Conservation (phyloP, 2,797 vertebrate species). For the Cetoscarus ocellatus region DNA sequence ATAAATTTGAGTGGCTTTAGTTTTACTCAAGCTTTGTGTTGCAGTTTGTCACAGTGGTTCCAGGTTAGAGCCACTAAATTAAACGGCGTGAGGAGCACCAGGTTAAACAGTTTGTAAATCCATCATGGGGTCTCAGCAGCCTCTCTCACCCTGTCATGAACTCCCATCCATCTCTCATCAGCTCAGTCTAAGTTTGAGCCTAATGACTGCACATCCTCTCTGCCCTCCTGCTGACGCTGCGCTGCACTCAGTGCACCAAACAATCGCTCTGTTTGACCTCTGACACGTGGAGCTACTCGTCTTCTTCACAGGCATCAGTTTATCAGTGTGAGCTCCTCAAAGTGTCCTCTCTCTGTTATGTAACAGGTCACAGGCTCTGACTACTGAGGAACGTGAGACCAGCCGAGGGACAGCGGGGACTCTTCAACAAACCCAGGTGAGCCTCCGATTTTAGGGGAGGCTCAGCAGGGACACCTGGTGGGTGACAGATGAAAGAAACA, state of each 20-base stretch:
- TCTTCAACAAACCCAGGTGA: neutral
- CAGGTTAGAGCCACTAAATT: neutral
- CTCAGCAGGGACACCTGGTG: constrained; percentile 14
- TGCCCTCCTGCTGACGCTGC: constrained; percentile 60
- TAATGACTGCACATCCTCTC: constrained; percentile 72
- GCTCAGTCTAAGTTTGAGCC: constrained; percentile 43
- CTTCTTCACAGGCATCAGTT: constrained; percentile 29
- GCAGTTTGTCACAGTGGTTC: too few species aligned
- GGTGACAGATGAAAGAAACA: neutral
- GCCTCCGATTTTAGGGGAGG: neutral
- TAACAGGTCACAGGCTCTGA: neutral
- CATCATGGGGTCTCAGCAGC: neutral
- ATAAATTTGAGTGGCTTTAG: too few species aligned
- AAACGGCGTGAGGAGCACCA: neutral
- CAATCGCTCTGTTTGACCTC: constrained; percentile 56
- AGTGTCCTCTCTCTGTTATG: constrained; percentile 20
- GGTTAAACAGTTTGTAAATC: neutral
- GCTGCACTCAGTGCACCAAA: constrained; percentile 38
- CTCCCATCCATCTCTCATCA: constrained; percentile 53
- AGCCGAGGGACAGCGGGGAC: neutral
- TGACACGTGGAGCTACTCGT: constrained; percentile 46
- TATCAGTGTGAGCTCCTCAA: neutral
- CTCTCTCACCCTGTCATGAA: constrained; percentile 54
- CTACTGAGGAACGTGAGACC: neutral
- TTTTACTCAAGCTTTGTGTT: too few species aligned